A percentile compares a stretch with the other conserved stretches of the same genome.
Evolutionary conservation across 1,140 invertebrate genomes (phyloP).

Genomic region (Polypedilum vanderplanki): DNA sequence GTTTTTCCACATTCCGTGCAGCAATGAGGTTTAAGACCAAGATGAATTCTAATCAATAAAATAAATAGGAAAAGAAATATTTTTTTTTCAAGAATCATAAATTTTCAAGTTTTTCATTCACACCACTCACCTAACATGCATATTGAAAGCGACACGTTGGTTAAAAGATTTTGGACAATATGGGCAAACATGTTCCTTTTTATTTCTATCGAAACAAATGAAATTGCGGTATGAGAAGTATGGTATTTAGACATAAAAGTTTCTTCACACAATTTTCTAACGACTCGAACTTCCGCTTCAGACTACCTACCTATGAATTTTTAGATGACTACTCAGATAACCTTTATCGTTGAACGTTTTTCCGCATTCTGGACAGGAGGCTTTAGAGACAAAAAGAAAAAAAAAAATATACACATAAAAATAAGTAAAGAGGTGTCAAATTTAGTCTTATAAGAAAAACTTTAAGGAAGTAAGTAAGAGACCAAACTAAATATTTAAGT

Average conservation of each 20-base stretch:
- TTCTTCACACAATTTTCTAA: not conserved
- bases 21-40: constrained; percentile 42
- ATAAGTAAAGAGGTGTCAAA: too few species aligned
- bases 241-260: not conserved
- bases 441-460: too few species aligned
- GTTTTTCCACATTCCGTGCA: constrained; percentile 43
- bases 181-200: constrained; percentile 66
- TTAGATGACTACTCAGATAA: constrained; percentile 70
- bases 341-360: constrained; percentile 71
- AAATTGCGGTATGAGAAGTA: not conserved
- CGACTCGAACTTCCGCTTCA: constrained; percentile 31
- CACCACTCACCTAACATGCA: constrained; percentile 69
- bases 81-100: not conserved
- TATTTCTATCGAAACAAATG: constrained; percentile 46
- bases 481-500: too few species aligned
- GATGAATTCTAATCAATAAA: constrained; percentile 3
- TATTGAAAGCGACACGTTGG: constrained; percentile 72
- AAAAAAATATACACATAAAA: too few species aligned
- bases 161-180: constrained; percentile 71
- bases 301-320: constrained; percentile 56
- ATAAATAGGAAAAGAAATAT: not conserved
- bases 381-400: not conserved
- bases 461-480: too few species aligned
- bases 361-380: constrained; percentile 66
- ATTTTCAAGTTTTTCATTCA: constrained; percentile 23